Conservation (phyloP, 2,888 invertebrate genomes). For the Cynaeus angustus region DNA sequence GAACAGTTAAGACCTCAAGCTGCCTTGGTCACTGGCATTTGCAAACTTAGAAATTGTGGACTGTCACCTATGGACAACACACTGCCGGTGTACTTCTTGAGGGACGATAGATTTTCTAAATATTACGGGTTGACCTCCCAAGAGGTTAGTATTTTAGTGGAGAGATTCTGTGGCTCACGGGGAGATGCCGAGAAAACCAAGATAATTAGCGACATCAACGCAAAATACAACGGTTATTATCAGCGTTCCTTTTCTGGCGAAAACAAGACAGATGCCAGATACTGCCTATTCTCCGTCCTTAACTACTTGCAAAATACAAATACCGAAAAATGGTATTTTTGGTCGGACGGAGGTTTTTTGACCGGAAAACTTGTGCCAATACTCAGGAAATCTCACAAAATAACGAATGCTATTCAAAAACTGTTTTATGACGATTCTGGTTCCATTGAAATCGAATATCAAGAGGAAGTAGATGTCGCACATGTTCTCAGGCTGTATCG, state of each 20-base stretch:
- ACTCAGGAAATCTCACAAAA: constrained; percentile 22
- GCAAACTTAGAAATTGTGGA: constrained; percentile 26
- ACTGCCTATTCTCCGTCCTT: constrained; percentile 17
- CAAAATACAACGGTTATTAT: constrained; percentile 45
- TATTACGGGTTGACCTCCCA: constrained; percentile 43
- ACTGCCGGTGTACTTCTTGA: constrained; percentile 36
- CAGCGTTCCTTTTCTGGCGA: constrained; percentile 44
- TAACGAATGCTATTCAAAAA: constrained; percentile 27
- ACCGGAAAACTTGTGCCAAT: constrained; percentile 24
- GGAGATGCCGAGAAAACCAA: constrained; percentile 36
- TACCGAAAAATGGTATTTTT: constrained; percentile 1
- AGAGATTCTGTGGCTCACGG: constrained; percentile 31
- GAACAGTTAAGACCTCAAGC: constrained; percentile 29
- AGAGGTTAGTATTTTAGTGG: constrained; percentile 37
- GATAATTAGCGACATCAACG: constrained; percentile 41
- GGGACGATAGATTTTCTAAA: constrained; percentile 34
- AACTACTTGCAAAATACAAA: constrained; percentile 11
- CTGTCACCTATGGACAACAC: constrained; percentile 36
- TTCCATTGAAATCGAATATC: constrained; percentile 17
- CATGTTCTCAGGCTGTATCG: constrained; percentile 21
- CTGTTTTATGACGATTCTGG: constrained; percentile 18
- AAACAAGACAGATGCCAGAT: constrained; percentile 17
- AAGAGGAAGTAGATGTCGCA: constrained; percentile 6
- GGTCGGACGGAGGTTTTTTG: constrained; percentile 31
- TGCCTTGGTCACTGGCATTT: constrained; percentile 37